A percentile compares a stretch with the other conserved stretches of the same genome.
These are phyloP conservation scores for Sycobia sp. DNA, from an alignment of 1,140 invertebrate species.

Conservation along the genomic window DNA sequence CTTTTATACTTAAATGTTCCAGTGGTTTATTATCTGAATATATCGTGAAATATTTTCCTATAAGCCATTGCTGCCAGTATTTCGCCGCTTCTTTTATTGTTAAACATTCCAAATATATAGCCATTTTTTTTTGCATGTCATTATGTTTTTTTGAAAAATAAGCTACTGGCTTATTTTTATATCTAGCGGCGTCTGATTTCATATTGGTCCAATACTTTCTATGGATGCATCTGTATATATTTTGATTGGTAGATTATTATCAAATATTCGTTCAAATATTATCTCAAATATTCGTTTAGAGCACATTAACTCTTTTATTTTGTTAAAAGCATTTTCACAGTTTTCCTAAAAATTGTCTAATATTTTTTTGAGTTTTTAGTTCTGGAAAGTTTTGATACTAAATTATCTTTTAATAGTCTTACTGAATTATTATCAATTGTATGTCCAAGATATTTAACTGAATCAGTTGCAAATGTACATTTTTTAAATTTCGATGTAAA, in stretches of 20 bases:
- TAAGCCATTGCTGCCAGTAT: conserved; percentile 16
- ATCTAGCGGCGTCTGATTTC: no score
- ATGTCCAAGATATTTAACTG: conserved; percentile 38
- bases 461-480: conserved; percentile 26
- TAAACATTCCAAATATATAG: conserved; percentile 7
- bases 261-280: no score
- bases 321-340: background rate
- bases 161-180: no score
- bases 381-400: conserved; percentile 23
- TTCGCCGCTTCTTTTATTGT: conserved; percentile 12
- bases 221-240: no score
- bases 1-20: conserved; percentile 9
- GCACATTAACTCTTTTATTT: no score
- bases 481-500: conserved; percentile 27
- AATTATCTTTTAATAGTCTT: conserved; percentile 31
- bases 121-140: no score
- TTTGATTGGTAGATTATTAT: no score
- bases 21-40: conserved; percentile 18
- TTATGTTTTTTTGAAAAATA: no score
- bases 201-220: no score
- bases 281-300: no score
- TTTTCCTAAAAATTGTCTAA: conserved; percentile 8
- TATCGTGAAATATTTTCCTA: conserved; percentile 1
- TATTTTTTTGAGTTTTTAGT: conserved; percentile 23
- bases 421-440: conserved; percentile 33